Base-by-base conservation (phyloP, 1,140 invertebrate genomes). In the Neodiprion virginianus region DNA sequence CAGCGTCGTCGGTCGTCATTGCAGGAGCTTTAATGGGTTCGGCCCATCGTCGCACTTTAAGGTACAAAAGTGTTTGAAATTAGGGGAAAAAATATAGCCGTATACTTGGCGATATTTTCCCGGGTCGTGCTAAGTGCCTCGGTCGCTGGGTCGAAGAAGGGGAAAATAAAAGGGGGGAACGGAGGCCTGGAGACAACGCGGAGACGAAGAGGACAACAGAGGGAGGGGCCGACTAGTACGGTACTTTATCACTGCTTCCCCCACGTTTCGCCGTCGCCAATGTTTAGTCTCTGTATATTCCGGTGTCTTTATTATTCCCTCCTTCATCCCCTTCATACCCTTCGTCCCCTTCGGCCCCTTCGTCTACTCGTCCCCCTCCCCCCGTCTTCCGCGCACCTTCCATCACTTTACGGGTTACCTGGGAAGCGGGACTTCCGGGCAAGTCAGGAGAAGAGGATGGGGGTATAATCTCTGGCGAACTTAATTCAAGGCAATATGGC, bases 401-500 rank as follows among this genome's bases (percentile, higher is more conserved):
- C 53, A 17, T 12, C n/a, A 21, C 67, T 11, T 69, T 14, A 65
- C 17, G 17, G 61, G 1, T 65, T 21, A 14, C 61, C 12, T 14
- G 17, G 17, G 12, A 17, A 65, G 12, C 61, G 17, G 17, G 61
- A 14, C 1, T 65, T 21, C 17, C 61, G 61, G 61, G 17, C 28
- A 40, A 40, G 28, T 65, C 1, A 1, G 4, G 17, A 65, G 61
- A 14, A 14, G 12, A 65, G 61, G 7, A 65, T 61, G 53, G 12
- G 12, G 12, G 67, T 69, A 4, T 23, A 23, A 47, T 47, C 67
- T 69, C 67, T 11, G 67, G 40, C 12, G 11, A 69, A 23, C 67
- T 69, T 47, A 69, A 69, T 69, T 69, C 67, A 23, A 7, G 12
- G 67, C 40, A 61, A 61, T 61, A 61, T 61, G 53, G 11, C 53